A percentile compares a stretch with the other conserved stretches of the same genome.
Conservation (phyloP, 1,140 invertebrate genomes). For the Sweltsa coloradensis region DNA sequence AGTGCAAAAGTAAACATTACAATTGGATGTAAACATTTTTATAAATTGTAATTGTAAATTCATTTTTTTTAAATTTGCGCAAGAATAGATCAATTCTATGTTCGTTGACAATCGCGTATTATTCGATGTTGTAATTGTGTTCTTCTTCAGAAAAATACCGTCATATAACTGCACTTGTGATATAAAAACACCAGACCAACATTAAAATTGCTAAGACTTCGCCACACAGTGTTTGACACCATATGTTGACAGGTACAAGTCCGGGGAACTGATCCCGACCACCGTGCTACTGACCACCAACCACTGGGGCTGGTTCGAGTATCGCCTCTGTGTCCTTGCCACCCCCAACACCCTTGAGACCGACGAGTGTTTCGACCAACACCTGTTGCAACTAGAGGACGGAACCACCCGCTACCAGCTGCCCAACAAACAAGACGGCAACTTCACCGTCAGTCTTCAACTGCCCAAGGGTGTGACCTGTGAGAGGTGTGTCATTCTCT, state of each 20-base stretch:
- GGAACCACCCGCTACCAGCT: neutral
- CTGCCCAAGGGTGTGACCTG: slow-evolving; percentile 30
- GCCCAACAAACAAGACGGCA: slow-evolving; percentile 14
- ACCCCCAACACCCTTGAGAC: slow-evolving; percentile 20
- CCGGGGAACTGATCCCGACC: slow-evolving; percentile 23
- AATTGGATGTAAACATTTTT: no score
- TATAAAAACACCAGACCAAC: no score
- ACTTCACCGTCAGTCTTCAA: slow-evolving; percentile 19
- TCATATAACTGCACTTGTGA: no score
- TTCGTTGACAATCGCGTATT: no score
- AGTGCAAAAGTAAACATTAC: no score
- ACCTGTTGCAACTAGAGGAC: slow-evolving; percentile 15
- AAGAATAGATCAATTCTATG: no score
- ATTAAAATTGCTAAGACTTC: no score
- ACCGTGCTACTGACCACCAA: slow-evolving; percentile 33
- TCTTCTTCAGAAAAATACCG: no score
- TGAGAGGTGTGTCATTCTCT: slow-evolving; percentile 35
- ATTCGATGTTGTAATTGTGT: no score
- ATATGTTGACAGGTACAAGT: neutral
- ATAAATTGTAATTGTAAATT: no score
- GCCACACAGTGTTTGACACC: no score
- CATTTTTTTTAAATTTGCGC: no score
- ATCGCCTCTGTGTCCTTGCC: slow-evolving; percentile 26
- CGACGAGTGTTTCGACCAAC: slow-evolving; percentile 28
- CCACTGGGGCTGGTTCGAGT: slow-evolving; percentile 33